Conservation (phyloP, 1,140 invertebrate genomes). For the Aleiodes sp. region DNA sequence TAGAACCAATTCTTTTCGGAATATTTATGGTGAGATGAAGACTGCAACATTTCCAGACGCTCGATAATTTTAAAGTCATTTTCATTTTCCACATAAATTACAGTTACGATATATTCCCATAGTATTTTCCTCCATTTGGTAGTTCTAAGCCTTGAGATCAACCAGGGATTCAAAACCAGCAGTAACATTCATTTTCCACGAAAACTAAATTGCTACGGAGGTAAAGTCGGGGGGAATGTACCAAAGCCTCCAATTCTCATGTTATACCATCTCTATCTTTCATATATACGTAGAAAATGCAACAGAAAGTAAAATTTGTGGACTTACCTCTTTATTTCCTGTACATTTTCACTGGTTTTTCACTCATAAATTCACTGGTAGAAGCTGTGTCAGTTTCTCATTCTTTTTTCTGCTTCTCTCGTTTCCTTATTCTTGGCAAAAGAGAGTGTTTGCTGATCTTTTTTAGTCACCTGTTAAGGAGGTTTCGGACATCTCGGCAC, state of each 20-base stretch:
- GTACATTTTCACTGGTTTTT: not conserved
- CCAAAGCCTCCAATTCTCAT: not conserved
- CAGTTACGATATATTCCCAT: not conserved
- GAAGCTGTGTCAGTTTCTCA: not conserved
- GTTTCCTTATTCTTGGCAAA: too few species aligned
- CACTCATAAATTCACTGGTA: not conserved
- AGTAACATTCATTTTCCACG: constrained; percentile 9
- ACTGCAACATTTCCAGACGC: too few species aligned
- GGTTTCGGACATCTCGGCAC: too few species aligned
- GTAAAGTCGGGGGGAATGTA: constrained; percentile 6
- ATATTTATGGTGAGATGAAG: too few species aligned
- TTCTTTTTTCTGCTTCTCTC: not conserved
- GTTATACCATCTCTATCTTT: not conserved
- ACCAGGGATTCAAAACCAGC: constrained; percentile 7
- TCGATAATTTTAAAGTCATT: not conserved
- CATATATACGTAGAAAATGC: not conserved
- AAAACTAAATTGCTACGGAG: constrained; percentile 12
- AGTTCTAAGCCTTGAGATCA: constrained; percentile 6
- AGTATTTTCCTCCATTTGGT: not conserved
- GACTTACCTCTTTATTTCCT: constrained; percentile 7
- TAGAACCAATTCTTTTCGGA: too few species aligned
- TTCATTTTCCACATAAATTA: not conserved
- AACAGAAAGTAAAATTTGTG: constrained; percentile 9
- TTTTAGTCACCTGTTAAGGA: too few species aligned
- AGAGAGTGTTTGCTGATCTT: too few species aligned